Evolutionary conservation across 2,888 invertebrate genomes (phyloP), one percentile per base, ranked within the genome.

Genomic region (Dicranocentrus wangi): DNA sequence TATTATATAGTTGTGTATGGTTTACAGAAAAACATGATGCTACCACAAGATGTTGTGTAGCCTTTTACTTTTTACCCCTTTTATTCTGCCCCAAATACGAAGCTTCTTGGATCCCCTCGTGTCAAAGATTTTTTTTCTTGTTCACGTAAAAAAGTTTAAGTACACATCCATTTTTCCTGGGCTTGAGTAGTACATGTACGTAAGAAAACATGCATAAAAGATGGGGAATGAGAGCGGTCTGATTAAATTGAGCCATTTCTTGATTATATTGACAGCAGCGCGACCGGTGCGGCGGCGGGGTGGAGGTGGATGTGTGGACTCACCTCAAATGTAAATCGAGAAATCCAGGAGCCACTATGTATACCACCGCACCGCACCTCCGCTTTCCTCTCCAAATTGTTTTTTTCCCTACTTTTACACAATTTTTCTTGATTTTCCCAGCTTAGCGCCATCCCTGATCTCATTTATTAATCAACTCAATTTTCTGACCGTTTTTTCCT

Each of bases 401-500:
- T 3, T 47, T 5, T 47, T 47, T 47, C 5, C 15, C 47, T 47
- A 17, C 17, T 13, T 17, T 3, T 13, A 47, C 5, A 10, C 47
- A 32, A 32, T 32, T 13, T 47, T n/a, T 17, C 10, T 23, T 25
- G 47, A 47, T 66, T 47, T 25, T 3, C 47, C 28, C 47, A 7
- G n/a, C 23, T 21, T 21, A 17, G 7, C 5, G 13, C 47, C 23
- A 43, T 42, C n/a, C 23, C 13, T 47, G 47, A 66, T 66, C 69
- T 75, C 55, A 55, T 66, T 73, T 60, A 63, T 66, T 75, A 75
- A 66, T 66, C 75, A 75, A 75, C 75, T 75, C 75, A 75, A 75
- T 60, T 68, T 68, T 47, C 43, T 21, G 60, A 66, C 55, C 23
- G 13, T 60, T 43, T 60, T 75, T 68, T 76, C 68, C 47, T 76